Base-by-base conservation (phyloP, 2,888 invertebrate species). In the Agriopis marginaria region DNA sequence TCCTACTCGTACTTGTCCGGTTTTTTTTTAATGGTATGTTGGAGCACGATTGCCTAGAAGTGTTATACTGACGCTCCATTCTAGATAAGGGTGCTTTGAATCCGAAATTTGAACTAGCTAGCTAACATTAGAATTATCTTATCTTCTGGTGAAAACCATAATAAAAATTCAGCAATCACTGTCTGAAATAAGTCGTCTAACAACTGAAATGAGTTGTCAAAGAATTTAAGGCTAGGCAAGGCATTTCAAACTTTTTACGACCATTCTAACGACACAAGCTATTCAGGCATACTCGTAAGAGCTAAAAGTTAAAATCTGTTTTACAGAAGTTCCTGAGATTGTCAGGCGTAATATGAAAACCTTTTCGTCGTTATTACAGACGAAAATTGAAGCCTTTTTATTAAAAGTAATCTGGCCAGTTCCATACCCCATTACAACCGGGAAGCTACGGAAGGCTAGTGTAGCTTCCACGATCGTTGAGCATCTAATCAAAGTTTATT, bases 401-500 rank as follows among this genome's bases (percentile, higher is more conserved):
- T 69, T 67, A 63, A 68, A 68, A 67, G 56, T 51, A 58, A 45
- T 58, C 42, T 51, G 63, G 64, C 51, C 53, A 63, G 67, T 53
- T 63, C 54, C 65, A 50, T 64, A 55, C 66, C 39, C 59, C 60
- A 47, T 56, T 58, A 49, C 69, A 65, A 61, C 63, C 67, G 60
- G 70, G 63, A 70, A 32, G 32, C 32, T 32, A 32, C 32, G 62
- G 60, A 62, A 45, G 50, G 59, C 54, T 69, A 63, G 64, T 64
- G 63, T 60, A 71, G 62, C 61, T 61, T 68, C 63, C 12, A 61
- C 60, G 74, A 74, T 77, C 74, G 62, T 66, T 68, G 78, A 80
- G 78, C 76, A 81, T 82, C 85, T 83, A 88, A 86, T 88, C 86
- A 85, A 86, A 87, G 77, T 86, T 86, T 86, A 85, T 83, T 82